phyloP scores from a whole-genome alignment of 2,113 vertebrate genomes.

The Centropus bengalensis region DNA sequence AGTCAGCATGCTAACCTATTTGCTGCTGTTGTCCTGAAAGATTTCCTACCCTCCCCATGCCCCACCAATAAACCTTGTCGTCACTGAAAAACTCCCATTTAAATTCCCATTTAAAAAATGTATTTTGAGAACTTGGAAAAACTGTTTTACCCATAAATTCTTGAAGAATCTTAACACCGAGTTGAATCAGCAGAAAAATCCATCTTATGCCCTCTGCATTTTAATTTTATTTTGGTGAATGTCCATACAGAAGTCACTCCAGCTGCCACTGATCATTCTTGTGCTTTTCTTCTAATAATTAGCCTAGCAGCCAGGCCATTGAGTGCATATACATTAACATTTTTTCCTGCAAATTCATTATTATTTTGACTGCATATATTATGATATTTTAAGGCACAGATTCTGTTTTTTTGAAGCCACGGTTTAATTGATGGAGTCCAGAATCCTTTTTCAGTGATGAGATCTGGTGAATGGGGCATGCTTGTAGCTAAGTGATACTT shows the following conservation, averaged over 20 bases:
- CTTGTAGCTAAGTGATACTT: not conserved
- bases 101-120: not conserved
- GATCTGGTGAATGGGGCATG: not conserved
- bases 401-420: not conserved
- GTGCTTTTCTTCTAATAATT: not conserved
- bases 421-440: not conserved
- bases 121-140: not conserved
- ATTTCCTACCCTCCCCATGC: not conserved
- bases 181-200: conserved; percentile 12
- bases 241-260: not conserved
- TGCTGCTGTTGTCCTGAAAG: not conserved
- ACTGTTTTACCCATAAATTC: not conserved
- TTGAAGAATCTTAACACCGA: not conserved
- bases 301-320: not conserved
- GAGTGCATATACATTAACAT: not conserved
- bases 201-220: not conserved
- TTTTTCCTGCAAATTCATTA: not conserved
- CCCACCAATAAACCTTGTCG: not conserved
- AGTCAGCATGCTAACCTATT: not conserved
- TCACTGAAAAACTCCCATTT: not conserved
- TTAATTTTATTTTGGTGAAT: not conserved
- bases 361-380: not conserved
- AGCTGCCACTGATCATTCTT: not conserved
- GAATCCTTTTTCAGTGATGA: not conserved
- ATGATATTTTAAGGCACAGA: not conserved